Conservation (phyloP, 1,140 invertebrate genomes). For the Apocrypta bakeri region DNA sequence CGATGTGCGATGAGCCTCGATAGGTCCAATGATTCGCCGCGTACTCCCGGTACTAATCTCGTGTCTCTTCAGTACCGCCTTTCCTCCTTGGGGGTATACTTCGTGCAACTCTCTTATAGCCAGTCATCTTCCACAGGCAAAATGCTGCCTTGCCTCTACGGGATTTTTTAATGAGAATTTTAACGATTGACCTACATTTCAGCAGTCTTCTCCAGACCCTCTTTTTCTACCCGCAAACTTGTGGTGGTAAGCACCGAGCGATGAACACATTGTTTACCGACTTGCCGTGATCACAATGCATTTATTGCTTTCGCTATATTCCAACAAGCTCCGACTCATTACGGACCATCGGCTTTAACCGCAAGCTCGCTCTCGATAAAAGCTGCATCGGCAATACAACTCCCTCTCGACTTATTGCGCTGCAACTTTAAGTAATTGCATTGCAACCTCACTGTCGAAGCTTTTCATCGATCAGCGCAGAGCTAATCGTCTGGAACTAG, state of each 20-base stretch:
- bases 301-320: not conserved
- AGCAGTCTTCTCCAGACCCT: not conserved
- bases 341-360: slow-evolving; percentile 1
- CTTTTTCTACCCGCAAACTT: not conserved
- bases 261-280: slow-evolving; percentile 48
- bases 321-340: not conserved
- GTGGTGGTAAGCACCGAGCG: slow-evolving; percentile 33
- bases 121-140: not conserved
- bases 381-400: not conserved
- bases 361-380: not conserved
- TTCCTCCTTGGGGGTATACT: not conserved
- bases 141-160: slow-evolving; percentile 52
- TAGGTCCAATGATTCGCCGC: not conserved
- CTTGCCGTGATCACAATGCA: not conserved
- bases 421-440: not conserved
- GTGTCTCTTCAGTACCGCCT: slow-evolving; percentile 44
- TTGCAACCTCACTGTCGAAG: not conserved
- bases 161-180: slow-evolving; percentile 70
- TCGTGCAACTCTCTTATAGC: not conserved
- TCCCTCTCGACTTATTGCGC: not conserved
- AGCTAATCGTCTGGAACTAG: not conserved
- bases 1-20: slow-evolving; percentile 19
- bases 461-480: not conserved
- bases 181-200: slow-evolving; percentile 70
- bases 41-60: not conserved